A percentile compares a stretch with the other conserved stretches of the same genome.
phyloP scores from a whole-genome alignment of 2,113 vertebrate genomes.

The Cariama cristata region DNA sequence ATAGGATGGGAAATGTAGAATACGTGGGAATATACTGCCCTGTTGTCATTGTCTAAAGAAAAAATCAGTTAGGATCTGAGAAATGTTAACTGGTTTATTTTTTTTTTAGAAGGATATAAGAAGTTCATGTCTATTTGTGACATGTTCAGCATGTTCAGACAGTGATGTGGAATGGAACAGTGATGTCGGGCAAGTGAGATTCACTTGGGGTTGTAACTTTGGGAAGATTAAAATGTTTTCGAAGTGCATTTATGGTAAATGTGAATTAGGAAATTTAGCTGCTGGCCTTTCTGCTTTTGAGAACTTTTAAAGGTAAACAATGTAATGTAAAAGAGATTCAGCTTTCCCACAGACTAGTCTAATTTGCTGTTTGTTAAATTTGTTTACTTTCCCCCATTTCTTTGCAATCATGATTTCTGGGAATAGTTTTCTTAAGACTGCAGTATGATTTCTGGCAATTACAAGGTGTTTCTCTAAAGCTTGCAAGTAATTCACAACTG shows the following conservation, averaged over 20 bases:
- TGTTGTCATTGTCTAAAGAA: not conserved
- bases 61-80: not conserved
- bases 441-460: constrained; percentile 14
- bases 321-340: not conserved
- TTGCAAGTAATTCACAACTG: not conserved
- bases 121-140: not conserved
- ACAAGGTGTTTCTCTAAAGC: constrained; percentile 29
- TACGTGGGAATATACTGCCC: not conserved
- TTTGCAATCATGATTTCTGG: constrained; percentile 18
- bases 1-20: not conserved
- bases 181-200: not conserved
- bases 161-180: not conserved
- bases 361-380: not conserved
- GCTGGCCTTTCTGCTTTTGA: not conserved
- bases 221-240: not conserved
- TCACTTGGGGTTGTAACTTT: not conserved
- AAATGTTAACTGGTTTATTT: not conserved
- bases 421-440: constrained; percentile 1
- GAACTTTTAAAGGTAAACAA: not conserved
- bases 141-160: not conserved
- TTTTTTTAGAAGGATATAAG: not conserved
- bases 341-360: not conserved
- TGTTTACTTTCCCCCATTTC: not conserved
- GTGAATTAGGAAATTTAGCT: not conserved
- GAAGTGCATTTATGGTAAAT: not conserved